phyloP scores from a whole-genome alignment of 2,797 vertebrate genomes.

The Falco cherrug region DNA sequence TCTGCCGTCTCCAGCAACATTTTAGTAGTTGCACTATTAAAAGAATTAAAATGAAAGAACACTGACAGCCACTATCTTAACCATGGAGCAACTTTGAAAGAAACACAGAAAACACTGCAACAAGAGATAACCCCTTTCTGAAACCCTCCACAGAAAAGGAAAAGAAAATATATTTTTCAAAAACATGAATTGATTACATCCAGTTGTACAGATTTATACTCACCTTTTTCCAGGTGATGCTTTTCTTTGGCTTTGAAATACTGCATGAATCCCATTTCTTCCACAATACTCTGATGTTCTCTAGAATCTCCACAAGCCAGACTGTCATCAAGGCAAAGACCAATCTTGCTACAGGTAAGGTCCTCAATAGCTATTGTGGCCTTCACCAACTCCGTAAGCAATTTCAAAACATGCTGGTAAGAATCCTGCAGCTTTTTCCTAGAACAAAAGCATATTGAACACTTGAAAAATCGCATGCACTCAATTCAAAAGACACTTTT shows the following conservation, averaged over 20 bases:
- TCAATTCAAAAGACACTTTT: background rate
- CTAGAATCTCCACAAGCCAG: constrained; percentile 39
- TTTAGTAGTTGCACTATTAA: background rate
- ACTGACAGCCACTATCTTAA: background rate
- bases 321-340: constrained; percentile 71
- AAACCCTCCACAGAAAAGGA: background rate
- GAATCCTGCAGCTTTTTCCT: constrained; percentile 82
- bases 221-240: background rate
- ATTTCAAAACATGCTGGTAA: constrained; percentile 82
- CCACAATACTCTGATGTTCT: constrained; percentile 12
- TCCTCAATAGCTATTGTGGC: constrained; percentile 81
- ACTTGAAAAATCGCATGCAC: background rate
- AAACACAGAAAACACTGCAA: background rate
- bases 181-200: fast-evolving
- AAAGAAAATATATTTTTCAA: background rate
- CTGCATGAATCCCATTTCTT: constrained; percentile 22
- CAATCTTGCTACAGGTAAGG: constrained; percentile 84
- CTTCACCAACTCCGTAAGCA: constrained; percentile 85
- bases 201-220: background rate
- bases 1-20: background rate
- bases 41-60: background rate
- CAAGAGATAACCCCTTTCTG: background rate
- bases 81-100: background rate
- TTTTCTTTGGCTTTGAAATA: constrained; percentile 26
- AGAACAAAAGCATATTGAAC: background rate